Conservation (phyloP, 2,888 invertebrate genomes). For the Polyploca ridens region DNA sequence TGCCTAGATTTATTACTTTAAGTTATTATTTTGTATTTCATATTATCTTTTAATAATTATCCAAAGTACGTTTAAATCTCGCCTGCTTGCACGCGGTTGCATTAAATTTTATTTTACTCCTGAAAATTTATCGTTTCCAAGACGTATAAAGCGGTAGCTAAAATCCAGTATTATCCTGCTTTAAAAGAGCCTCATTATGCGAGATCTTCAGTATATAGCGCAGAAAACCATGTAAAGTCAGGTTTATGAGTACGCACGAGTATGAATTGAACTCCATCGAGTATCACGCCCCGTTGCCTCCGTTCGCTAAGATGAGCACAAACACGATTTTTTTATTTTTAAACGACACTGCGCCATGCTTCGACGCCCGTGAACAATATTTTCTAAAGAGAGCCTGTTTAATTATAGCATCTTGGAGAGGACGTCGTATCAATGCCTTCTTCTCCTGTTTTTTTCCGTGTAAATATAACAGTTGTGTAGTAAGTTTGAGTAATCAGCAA, state of each 20-base stretch:
- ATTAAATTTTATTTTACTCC: too few species aligned
- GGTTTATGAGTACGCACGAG: slow-evolving; percentile 7
- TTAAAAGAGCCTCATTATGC: slow-evolving; percentile 2
- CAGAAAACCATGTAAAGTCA: slow-evolving; percentile 1
- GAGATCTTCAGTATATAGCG: not conserved
- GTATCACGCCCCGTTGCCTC: slow-evolving; percentile 29
- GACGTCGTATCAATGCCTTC: slow-evolving; percentile 1
- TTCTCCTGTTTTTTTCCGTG: not conserved
- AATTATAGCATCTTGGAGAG: not conserved
- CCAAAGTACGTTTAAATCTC: too few species aligned
- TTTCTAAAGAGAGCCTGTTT: not conserved
- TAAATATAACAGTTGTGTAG: not conserved
- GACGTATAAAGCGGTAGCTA: not conserved
- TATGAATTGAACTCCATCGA: slow-evolving; percentile 23
- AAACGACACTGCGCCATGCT: slow-evolving; percentile 18
- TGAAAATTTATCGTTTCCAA: not conserved
- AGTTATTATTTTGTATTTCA: too few species aligned
- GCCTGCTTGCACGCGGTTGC: too few species aligned
- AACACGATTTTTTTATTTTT: slow-evolving; percentile 38
- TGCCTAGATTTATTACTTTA: too few species aligned
- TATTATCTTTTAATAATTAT: too few species aligned
- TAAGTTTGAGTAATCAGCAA: not conserved
- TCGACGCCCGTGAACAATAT: not conserved
- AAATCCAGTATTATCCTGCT: not conserved
- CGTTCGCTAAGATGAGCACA: slow-evolving; percentile 29